A percentile compares a stretch with the other conserved stretches of the same genome.
Conservation (phyloP, 2,113 vertebrate species). For the Eudyptes chrysolophus region DNA sequence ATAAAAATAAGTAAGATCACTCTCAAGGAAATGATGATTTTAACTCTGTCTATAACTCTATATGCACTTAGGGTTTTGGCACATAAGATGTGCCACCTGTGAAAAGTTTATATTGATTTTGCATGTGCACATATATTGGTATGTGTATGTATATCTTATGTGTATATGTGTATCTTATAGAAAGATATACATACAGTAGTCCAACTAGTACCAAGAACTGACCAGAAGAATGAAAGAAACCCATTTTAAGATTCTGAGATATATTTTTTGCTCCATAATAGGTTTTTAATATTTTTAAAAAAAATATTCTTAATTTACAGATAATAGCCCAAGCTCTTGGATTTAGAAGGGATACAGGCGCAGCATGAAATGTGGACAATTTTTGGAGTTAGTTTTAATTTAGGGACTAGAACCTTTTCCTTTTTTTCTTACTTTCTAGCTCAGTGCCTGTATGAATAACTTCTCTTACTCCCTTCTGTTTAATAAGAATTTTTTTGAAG, state of each 20-base stretch:
- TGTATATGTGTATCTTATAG: not conserved
- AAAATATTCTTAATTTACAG: not conserved
- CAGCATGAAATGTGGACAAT: not conserved
- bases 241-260: not conserved
- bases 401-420: fast-evolving
- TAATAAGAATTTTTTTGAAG: not conserved
- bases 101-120: not conserved
- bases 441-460: not conserved
- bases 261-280: not conserved
- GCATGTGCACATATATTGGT: not conserved
- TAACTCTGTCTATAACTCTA: not conserved
- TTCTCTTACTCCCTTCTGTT: not conserved
- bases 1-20: not conserved
- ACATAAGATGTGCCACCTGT: not conserved
- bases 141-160: not conserved
- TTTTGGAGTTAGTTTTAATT: not conserved
- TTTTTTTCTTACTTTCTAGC: not conserved
- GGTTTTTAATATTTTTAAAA: not conserved
- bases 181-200: not conserved
- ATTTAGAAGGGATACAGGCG: not conserved
- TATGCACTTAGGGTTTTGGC: not conserved
- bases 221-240: not conserved
- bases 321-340: not conserved
- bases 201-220: not conserved
- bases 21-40: not conserved